These are phyloP conservation scores for Aquatica leii DNA, from an alignment of 2,888 invertebrate species.

Conservation along the genomic window DNA sequence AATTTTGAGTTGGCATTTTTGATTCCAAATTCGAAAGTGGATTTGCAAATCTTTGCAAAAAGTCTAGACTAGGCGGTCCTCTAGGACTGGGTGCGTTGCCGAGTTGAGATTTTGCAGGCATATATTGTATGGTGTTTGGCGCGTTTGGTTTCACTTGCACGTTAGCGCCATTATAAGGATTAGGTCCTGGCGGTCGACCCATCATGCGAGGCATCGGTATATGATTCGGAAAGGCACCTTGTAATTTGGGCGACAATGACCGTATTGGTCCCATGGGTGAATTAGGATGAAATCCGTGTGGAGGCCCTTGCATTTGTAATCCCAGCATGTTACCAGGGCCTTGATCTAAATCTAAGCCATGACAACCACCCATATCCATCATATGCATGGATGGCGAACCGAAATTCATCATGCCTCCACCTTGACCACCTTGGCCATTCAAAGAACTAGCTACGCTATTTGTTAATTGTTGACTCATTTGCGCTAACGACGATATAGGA, in stretches of 20 bases:
- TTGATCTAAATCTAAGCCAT: constrained; percentile 58
- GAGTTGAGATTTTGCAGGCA: constrained; percentile 93
- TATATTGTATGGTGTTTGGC: constrained; percentile 97
- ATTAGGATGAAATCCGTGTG: constrained; percentile 58
- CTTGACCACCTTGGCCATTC: constrained; percentile 63
- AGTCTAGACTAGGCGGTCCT: constrained; percentile 88
- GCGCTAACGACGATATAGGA: constrained; percentile 91
- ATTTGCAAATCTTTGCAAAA: constrained; percentile 87
- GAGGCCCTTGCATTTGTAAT: constrained; percentile 59
- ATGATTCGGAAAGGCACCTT: constrained; percentile 63
- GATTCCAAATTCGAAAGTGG: constrained; percentile 77
- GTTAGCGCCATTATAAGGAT: constrained; percentile 78
- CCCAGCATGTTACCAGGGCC: constrained; percentile 55
- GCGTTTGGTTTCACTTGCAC: constrained; percentile 96
- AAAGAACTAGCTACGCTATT: constrained; percentile 73
- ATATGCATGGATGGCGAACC: constrained; percentile 63
- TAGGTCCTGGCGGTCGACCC: constrained; percentile 69
- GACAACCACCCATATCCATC: constrained; percentile 60
- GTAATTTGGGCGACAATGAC: constrained; percentile 73
- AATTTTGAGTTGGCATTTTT: constrained; percentile 73
- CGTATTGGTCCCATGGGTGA: constrained; percentile 57
- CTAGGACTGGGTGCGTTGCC: constrained; percentile 74
- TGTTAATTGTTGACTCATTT: constrained; percentile 93
- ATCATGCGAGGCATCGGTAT: constrained; percentile 67
- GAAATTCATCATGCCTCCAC: constrained; percentile 66